Evolutionary conservation across 2,113 vertebrate species (phyloP).

Genomic region (Dermatemys mawii): DNA sequence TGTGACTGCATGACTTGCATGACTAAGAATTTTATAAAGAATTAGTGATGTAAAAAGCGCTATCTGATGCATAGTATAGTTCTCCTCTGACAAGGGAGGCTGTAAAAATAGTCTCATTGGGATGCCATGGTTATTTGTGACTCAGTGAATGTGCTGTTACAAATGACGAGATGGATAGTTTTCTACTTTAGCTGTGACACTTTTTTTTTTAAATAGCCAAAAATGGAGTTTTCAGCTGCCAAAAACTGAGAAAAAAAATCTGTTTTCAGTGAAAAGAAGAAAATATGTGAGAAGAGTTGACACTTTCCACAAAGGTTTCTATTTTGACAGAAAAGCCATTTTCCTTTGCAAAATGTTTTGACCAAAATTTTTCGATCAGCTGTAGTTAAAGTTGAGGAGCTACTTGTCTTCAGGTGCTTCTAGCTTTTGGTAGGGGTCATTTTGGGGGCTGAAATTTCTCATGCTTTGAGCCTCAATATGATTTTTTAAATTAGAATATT

Average conservation of each 20-base stretch:
- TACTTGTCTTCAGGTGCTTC: neutral
- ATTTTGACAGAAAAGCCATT: fast-evolving
- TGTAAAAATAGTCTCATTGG: neutral
- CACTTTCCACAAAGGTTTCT: neutral
- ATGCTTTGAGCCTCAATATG: neutral
- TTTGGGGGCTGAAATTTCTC: neutral
- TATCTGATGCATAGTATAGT: neutral
- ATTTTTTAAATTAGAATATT: neutral
- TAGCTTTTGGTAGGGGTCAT: neutral
- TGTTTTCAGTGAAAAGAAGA: neutral
- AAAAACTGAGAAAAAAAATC: neutral
- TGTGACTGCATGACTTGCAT: neutral
- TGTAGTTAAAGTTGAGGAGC: neutral
- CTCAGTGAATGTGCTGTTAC: neutral
- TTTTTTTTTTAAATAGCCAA: neutral
- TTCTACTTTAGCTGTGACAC: neutral
- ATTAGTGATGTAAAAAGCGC: neutral
- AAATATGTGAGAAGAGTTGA: neutral
- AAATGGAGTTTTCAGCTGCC: fast-evolving
- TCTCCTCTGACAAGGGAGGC: neutral
- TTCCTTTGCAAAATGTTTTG: neutral
- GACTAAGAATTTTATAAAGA: neutral
- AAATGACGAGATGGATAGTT: neutral
- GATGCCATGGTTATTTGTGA: neutral
- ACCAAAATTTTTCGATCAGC: neutral